A percentile compares a stretch with the other conserved stretches of the same genome.
Evolutionary conservation across 2,888 invertebrate species (phyloP).

Genomic region (Protula sp.): DNA sequence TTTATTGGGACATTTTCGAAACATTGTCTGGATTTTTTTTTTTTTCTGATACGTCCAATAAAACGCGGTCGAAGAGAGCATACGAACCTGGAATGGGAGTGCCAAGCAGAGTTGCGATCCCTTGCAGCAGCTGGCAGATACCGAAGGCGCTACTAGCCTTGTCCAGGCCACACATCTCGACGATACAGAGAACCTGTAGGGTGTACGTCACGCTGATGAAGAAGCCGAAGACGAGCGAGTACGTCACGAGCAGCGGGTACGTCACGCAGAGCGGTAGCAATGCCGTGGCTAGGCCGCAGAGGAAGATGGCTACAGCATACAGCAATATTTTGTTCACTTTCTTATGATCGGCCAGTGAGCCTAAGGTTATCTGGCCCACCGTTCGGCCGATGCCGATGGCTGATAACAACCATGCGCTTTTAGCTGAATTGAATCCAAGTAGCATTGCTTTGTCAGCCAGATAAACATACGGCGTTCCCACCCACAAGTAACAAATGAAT

Average conservation of each 20-base stretch:
- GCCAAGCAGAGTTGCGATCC: constrained; percentile 78
- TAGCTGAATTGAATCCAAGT: constrained; percentile 52
- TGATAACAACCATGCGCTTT: constrained; percentile 67
- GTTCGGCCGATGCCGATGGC: constrained; percentile 71
- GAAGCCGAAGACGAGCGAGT: constrained; percentile 63
- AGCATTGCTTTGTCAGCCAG: constrained; percentile 73
- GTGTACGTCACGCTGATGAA: constrained; percentile 85
- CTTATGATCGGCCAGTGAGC: constrained; percentile 79
- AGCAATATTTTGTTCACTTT: constrained; percentile 73
- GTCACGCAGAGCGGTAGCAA: constrained; percentile 20
- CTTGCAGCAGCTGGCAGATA: constrained; percentile 75
- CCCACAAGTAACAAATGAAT: constrained; percentile 79
- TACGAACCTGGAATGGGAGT: constrained; percentile 86
- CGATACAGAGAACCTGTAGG: constrained; percentile 78
- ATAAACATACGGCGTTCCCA: constrained; percentile 86
- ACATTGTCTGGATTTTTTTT: no score
- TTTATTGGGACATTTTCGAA: no score
- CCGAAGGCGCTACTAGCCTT: constrained; percentile 85
- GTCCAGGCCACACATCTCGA: constrained; percentile 79
- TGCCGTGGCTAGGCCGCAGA: constrained; percentile 42
- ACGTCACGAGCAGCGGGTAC: constrained; percentile 19
- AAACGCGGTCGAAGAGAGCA: no score
- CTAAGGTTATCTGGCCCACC: constrained; percentile 66
- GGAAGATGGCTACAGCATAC: constrained; percentile 68
- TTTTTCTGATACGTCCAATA: no score